Conservation (phyloP, 2,888 invertebrate genomes). For the Strigamia crassipes region DNA sequence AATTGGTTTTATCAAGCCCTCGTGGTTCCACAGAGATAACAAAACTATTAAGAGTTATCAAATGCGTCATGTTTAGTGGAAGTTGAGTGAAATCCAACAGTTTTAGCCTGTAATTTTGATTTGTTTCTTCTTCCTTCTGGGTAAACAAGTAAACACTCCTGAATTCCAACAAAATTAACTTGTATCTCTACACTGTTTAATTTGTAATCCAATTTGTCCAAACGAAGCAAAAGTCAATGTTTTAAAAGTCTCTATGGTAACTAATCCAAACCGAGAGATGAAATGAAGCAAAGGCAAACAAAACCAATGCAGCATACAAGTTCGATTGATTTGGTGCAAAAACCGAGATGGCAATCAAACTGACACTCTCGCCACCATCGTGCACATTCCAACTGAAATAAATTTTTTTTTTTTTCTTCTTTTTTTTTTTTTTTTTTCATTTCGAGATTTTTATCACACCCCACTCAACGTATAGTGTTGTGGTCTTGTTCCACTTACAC, state of each 20-base stretch:
- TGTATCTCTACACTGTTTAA: too few species aligned
- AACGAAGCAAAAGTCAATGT: background rate
- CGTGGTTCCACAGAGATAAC: too few species aligned
- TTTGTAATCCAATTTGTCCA: background rate
- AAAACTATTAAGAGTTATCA: too few species aligned
- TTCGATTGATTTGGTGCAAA: background rate
- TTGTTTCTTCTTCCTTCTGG: background rate
- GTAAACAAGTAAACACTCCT: background rate
- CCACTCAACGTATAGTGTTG: background rate
- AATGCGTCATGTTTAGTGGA: too few species aligned
- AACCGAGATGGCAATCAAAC: background rate
- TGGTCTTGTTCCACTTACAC: background rate
- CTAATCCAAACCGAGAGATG: background rate
- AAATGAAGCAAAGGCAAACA: too few species aligned
- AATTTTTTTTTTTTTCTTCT: background rate
- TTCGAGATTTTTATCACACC: background rate
- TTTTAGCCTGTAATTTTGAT: too few species aligned
- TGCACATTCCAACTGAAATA: background rate
- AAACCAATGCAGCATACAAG: too few species aligned
- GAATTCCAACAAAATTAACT: background rate
- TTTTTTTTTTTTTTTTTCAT: background rate
- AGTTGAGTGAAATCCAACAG: too few species aligned
- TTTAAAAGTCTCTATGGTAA: background rate
- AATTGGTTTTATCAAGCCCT: too few species aligned
- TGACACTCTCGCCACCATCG: background rate